A percentile compares a stretch with the other conserved stretches of the same genome.
Conservation (phyloP, 30 jellyfish, hydroid and myxozoan genomes). For the Catostylus mosaicus region DNA sequence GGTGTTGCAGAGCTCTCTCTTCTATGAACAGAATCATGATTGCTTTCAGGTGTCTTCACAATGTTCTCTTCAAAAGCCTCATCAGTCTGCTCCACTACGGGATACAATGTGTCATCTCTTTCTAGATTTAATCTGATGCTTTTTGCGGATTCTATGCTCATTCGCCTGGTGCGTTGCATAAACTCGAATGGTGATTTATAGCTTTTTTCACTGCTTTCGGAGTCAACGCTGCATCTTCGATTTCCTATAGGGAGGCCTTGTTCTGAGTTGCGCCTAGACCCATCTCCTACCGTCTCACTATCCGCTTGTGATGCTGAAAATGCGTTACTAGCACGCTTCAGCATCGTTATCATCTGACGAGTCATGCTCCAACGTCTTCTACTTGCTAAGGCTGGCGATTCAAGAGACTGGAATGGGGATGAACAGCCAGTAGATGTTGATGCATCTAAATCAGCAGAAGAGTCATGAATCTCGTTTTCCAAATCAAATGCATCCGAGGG, state of each 20-base stretch:
- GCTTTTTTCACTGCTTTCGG: slow-evolving; percentile 7
- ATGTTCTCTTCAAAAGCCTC: slow-evolving; percentile 23
- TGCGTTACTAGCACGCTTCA: slow-evolving; percentile 8
- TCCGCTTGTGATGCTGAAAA: background rate
- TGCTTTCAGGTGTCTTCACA: background rate
- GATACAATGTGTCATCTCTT: slow-evolving; percentile 36
- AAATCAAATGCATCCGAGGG: background rate
- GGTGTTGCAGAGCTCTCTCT: background rate
- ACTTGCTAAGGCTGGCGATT: background rate
- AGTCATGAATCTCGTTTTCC: background rate
- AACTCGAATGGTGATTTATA: background rate
- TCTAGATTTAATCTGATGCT: slow-evolving; percentile 35
- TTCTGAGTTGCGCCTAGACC: slow-evolving; percentile 12
- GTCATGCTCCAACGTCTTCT: slow-evolving; percentile 41
- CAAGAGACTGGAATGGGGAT: background rate
- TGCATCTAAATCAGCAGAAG: background rate
- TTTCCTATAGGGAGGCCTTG: background rate
- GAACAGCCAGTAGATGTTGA: background rate
- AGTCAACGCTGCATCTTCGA: slow-evolving; percentile 5
- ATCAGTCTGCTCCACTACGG: slow-evolving; percentile 30
- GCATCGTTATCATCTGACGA: background rate
- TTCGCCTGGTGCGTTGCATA: slow-evolving; percentile 23
- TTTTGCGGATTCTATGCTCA: slow-evolving; percentile 34
- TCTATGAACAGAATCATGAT: background rate
- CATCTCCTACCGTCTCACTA: background rate